A percentile compares a stretch with the other conserved stretches of the same genome.
Conservation (phyloP, 2,797 vertebrate genomes). For the Onychomys arenicola region DNA sequence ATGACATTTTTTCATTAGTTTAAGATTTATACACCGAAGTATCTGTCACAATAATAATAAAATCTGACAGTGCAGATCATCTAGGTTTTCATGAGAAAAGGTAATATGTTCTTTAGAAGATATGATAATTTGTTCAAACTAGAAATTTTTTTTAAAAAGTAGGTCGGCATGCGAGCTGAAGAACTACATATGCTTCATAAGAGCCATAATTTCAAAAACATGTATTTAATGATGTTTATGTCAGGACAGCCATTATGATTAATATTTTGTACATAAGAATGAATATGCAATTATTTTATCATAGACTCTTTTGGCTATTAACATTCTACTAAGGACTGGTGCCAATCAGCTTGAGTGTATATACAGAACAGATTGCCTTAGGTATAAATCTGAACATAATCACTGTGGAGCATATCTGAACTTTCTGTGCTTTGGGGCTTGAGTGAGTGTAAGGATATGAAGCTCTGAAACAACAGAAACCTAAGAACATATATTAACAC, state of each 20-base stretch:
- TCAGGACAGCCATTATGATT: constrained; percentile 24
- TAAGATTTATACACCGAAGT: constrained; percentile 86
- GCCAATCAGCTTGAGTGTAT: constrained; percentile 8
- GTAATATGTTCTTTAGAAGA: constrained; percentile 85
- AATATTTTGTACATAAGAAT: constrained; percentile 37
- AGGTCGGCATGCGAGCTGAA: constrained; percentile 80
- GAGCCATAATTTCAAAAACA: constrained; percentile 68
- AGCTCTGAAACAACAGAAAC: not conserved
- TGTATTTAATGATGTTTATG: constrained; percentile 64
- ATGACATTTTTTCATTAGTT: constrained; percentile 89
- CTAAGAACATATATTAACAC: not conserved
- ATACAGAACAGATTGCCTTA: not conserved
- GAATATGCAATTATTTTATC: constrained; percentile 44
- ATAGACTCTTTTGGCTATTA: constrained; percentile 5
- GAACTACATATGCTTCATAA: constrained; percentile 72
- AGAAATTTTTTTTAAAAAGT: constrained; percentile 74
- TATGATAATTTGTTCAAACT: constrained; percentile 88
- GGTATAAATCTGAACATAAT: constrained; percentile 5
- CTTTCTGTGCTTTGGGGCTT: not conserved
- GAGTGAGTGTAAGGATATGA: not conserved
- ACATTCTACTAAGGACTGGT: constrained; percentile 15
- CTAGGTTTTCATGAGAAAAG: constrained; percentile 81
- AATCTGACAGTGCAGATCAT: constrained; percentile 88
- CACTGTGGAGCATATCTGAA: not conserved
- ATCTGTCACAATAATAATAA: constrained; percentile 90